phyloP scores from a whole-genome alignment of 2,888 invertebrate species.

The Synanthedon tipuliformis region DNA sequence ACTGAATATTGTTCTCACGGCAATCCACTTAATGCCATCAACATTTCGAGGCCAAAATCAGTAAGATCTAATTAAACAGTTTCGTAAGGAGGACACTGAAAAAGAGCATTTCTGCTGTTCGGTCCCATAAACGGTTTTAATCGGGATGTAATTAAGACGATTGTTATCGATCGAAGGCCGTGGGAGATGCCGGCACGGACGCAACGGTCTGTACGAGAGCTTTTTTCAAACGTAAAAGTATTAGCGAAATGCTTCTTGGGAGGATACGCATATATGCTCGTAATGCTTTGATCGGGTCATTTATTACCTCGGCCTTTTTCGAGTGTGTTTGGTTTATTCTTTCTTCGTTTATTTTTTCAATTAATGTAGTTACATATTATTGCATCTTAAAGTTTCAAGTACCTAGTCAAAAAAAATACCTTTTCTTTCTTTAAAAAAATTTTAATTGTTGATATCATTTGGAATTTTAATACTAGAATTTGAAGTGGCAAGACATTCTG shows the following conservation, averaged over 20 bases:
- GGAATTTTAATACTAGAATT: too few relatives aligned
- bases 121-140: slow-evolving; percentile 38
- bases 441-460: too few relatives aligned
- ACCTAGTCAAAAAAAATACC: too few relatives aligned
- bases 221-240: slow-evolving; percentile 1
- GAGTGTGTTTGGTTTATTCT: too few relatives aligned
- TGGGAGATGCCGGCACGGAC: slow-evolving; percentile 24
- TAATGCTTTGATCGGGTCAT: neutral
- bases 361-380: too few relatives aligned
- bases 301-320: too few relatives aligned
- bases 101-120: slow-evolving; percentile 30
- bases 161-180: slow-evolving; percentile 36
- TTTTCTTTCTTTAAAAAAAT: too few relatives aligned
- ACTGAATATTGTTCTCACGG: neutral
- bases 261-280: neutral
- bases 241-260: neutral
- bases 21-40: neutral
- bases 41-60: slow-evolving; percentile 5
- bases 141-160: slow-evolving; percentile 42
- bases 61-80: slow-evolving; percentile 30
- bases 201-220: slow-evolving; percentile 13
- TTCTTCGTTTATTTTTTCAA: too few relatives aligned
- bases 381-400: too few relatives aligned
- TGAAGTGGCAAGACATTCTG: too few relatives aligned
- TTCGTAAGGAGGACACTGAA: slow-evolving; percentile 16